A percentile compares a stretch with the other conserved stretches of the same genome.
Conservation (phyloP, 2,888 invertebrate genomes). For the Hedychridium roseum region DNA sequence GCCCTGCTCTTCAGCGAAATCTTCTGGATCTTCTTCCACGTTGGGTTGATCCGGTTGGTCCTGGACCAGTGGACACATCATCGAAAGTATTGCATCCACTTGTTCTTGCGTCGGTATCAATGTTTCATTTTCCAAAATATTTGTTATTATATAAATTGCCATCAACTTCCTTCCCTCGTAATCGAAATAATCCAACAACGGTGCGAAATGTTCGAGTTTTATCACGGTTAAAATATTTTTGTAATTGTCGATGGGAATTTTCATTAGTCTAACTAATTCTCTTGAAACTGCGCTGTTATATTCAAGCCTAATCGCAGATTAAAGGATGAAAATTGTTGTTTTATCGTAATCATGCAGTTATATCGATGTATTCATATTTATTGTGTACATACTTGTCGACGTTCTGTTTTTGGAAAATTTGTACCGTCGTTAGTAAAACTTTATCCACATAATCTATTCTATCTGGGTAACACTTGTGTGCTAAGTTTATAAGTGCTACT, state of each 20-base stretch:
- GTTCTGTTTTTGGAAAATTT: conserved; percentile 88
- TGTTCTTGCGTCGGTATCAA: conserved; percentile 87
- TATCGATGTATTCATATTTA: conserved; percentile 4
- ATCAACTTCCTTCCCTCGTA: conserved; percentile 85
- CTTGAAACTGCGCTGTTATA: conserved; percentile 86
- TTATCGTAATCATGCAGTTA: too few species aligned
- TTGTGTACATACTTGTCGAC: conserved; percentile 74
- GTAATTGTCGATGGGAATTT: conserved; percentile 94
- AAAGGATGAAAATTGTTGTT: too few species aligned
- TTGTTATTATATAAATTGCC: conserved; percentile 88
- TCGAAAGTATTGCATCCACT: conserved; percentile 78
- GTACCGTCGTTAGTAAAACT: conserved; percentile 89
- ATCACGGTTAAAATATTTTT: conserved; percentile 89
- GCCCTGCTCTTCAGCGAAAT: conserved; percentile 96
- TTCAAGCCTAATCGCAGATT: conserved; percentile 77
- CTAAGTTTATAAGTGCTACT: conserved; percentile 92
- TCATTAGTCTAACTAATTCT: conserved; percentile 90
- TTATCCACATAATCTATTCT: conserved; percentile 94
- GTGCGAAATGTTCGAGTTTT: conserved; percentile 86
- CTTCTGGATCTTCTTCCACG: conserved; percentile 82
- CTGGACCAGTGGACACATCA: conserved; percentile 85
- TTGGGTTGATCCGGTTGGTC: conserved; percentile 81
- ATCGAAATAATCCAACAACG: conserved; percentile 87
- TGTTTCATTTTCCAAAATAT: conserved; percentile 90
- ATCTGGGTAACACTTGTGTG: conserved; percentile 96